A percentile compares a stretch with the other conserved stretches of the same genome.
phyloP scores from a whole-genome alignment of 2,797 vertebrate species.

The Fringilla coelebs region DNA sequence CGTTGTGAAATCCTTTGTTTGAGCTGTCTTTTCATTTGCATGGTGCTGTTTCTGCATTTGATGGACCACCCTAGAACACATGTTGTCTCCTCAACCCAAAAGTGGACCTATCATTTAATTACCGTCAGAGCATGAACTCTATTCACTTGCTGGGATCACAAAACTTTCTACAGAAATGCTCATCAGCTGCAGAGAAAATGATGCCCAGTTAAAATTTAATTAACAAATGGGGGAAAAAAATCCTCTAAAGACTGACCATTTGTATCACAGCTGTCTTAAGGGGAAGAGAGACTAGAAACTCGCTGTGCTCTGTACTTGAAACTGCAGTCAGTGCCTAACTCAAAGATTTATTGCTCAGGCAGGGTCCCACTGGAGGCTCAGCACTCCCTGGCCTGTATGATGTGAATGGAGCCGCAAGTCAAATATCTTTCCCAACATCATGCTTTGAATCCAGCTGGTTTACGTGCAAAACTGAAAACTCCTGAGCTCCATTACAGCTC shows the following conservation, averaged over 20 bases:
- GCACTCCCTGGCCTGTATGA: neutral
- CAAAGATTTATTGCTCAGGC: neutral
- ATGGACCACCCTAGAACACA: constrained; percentile 21
- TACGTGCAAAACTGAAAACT: neutral
- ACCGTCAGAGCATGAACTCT: neutral
- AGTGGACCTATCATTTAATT: neutral
- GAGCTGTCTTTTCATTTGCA: neutral
- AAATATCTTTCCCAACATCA: neutral
- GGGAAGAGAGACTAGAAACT: neutral
- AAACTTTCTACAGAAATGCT: neutral
- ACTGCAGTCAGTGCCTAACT: neutral
- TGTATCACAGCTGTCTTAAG: neutral
- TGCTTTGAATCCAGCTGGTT: neutral
- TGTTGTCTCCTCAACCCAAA: neutral
- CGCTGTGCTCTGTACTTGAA: neutral
- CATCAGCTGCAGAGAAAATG: neutral
- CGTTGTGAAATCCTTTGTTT: constrained; percentile 48
- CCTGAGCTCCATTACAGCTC: neutral
- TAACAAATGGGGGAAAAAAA: neutral
- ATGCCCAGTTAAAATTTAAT: neutral
- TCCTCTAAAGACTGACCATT: neutral
- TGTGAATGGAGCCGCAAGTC: neutral
- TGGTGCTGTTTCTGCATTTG: neutral
- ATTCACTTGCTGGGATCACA: neutral
- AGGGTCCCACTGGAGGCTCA: neutral